A percentile compares a stretch with the other conserved stretches of the same genome.
Evolutionary conservation across 2,113 vertebrate species (phyloP).

Genomic region (Trinectes maculatus): DNA sequence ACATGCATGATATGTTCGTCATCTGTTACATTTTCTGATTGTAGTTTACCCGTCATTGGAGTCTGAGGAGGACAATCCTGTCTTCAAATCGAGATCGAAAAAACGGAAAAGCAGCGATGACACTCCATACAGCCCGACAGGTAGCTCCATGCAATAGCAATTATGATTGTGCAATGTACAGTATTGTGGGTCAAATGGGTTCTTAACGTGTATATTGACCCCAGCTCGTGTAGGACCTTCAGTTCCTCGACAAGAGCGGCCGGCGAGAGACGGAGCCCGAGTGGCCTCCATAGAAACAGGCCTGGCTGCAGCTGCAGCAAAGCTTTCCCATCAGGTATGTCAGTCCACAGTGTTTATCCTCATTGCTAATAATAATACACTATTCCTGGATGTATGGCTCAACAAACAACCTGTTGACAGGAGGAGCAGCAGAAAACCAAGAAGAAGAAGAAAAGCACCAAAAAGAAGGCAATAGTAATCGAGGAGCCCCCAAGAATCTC

Average conservation of each 20-base stretch:
- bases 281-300: constrained; percentile 98
- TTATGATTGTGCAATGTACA: background rate
- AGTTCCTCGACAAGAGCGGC: constrained; percentile 93
- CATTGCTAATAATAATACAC: accelerated
- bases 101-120: constrained; percentile 98
- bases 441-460: constrained; percentile 93
- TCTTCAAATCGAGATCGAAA: constrained; percentile 99
- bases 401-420: constrained; percentile 45
- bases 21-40: constrained; percentile 25
- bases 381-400: background rate
- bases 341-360: accelerated
- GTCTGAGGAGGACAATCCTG: constrained; percentile 97
- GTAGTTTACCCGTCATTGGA: constrained; percentile 97
- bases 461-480: constrained; percentile 87
- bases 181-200: background rate
- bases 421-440: constrained; percentile 97
- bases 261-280: constrained; percentile 94
- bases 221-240: constrained; percentile 95
- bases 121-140: constrained; percentile 96
- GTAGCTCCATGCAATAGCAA: constrained; percentile 67
- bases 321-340: constrained; percentile 95
- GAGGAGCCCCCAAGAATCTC: constrained; percentile 83
- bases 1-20: constrained; percentile 1
- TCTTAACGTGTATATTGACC: background rate
- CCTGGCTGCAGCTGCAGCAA: constrained; percentile 93